phyloP scores from a whole-genome alignment of 2,113 vertebrate species.

The Silurus meridionalis region DNA sequence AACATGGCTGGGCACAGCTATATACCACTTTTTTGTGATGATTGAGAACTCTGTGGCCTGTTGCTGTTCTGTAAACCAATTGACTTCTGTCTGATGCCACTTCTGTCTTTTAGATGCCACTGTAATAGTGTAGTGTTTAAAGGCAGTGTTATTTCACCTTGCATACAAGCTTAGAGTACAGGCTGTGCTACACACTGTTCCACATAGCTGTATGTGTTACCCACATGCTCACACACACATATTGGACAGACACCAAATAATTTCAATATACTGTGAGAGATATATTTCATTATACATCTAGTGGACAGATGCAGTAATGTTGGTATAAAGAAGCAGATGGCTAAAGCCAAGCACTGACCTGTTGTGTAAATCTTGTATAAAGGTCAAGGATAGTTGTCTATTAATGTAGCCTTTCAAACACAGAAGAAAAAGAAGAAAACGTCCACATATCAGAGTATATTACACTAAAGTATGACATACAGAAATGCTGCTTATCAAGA shows the following conservation, averaged over 20 bases:
- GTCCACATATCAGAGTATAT: not conserved
- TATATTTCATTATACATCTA: not conserved
- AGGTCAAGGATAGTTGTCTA: not conserved
- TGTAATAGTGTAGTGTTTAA: slow-evolving; percentile 2
- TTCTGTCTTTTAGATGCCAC: not conserved
- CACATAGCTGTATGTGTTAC: slow-evolving; percentile 3
- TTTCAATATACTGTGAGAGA: not conserved
- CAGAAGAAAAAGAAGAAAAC: not conserved
- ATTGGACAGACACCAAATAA: not conserved
- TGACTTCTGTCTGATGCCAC: not conserved
- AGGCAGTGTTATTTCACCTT: not conserved
- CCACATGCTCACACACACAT: not conserved
- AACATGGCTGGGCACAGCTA: not conserved
- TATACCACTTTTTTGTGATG: not conserved
- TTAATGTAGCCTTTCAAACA: not conserved
- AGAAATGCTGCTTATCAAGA: not conserved
- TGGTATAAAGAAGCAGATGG: slow-evolving; percentile 29
- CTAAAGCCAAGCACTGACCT: slow-evolving; percentile 1
- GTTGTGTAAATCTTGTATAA: not conserved
- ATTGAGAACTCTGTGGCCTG: not conserved
- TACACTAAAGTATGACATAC: not conserved
- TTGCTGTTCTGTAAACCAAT: not conserved
- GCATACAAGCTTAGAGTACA: not conserved
- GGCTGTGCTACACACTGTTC: slow-evolving; percentile 5
- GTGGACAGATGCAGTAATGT: not conserved